Percentiles rank a stretch among this genome's conserved stretches.
These are phyloP conservation scores for Pseudomyrmex pallidus DNA, from an alignment of 1,140 invertebrate genomes.

Conservation along the genomic window DNA sequence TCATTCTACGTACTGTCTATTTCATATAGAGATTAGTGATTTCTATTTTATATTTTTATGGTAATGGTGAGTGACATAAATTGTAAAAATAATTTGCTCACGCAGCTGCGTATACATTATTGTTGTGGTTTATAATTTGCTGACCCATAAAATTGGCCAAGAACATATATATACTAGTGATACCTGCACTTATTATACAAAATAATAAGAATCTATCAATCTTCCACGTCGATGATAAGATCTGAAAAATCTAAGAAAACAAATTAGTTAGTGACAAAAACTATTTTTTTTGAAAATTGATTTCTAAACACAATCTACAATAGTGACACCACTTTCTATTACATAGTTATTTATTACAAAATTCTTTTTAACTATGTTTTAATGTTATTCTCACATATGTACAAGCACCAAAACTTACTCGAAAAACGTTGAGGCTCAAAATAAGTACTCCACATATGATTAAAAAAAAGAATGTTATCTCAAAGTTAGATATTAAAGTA, in stretches of 20 bases:
- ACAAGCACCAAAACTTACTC: not conserved
- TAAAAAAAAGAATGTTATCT: not conserved
- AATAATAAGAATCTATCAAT: not conserved
- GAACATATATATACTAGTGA: not conserved
- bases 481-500: constrained; percentile 14
- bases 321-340: no score
- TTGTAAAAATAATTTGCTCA: not conserved
- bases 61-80: not conserved
- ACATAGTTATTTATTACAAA: not conserved
- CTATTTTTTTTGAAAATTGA: no score
- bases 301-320: no score
- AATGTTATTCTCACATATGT: not conserved
- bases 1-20: no score
- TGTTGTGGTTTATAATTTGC: constrained; percentile 18
- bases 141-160: not conserved
- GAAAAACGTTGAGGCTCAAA: constrained; percentile 15
- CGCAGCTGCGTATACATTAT: constrained; percentile 4
- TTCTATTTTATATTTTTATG: not conserved
- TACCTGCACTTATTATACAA: not conserved
- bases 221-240: not conserved
- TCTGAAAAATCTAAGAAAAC: not conserved
- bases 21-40: no score
- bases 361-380: not conserved
- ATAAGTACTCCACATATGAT: not conserved
- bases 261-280: no score